Conservation (phyloP, 2,113 vertebrate species). For the Plecotus auritus region DNA sequence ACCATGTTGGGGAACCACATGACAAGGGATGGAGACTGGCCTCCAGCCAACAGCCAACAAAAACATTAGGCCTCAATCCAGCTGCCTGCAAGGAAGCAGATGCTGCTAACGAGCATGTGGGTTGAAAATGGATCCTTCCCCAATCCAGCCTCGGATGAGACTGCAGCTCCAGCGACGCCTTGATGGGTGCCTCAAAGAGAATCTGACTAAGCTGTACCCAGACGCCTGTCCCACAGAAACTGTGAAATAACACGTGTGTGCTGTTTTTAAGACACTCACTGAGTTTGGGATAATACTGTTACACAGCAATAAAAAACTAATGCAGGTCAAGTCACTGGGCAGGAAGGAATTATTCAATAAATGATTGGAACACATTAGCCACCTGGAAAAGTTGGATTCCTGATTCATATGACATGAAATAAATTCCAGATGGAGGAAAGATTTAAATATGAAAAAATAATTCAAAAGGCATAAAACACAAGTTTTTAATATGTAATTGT, state of each 20-base stretch:
- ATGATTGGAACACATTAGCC: neutral
- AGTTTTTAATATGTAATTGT: neutral
- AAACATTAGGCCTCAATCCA: neutral
- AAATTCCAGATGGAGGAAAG: conserved; percentile 3
- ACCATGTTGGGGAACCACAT: neutral
- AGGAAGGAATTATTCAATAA: neutral
- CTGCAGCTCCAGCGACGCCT: neutral
- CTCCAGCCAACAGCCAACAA: neutral
- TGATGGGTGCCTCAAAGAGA: neutral
- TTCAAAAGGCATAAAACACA: neutral
- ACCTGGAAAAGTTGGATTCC: neutral
- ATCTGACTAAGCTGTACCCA: neutral
- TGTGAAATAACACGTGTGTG: neutral
- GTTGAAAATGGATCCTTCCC: neutral
- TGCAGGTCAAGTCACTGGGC: neutral
- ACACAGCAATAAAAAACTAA: neutral
- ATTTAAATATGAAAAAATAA: conserved; percentile 5
- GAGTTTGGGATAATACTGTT: neutral
- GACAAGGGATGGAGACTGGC: neutral
- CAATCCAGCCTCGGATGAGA: neutral
- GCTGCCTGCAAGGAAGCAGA: neutral
- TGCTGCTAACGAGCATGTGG: neutral
- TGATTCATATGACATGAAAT: neutral
- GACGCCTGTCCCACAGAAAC: neutral
- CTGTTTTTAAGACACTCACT: neutral